Evolutionary conservation across 2,113 vertebrate species (phyloP).

Genomic region (Aplodontia rufa): DNA sequence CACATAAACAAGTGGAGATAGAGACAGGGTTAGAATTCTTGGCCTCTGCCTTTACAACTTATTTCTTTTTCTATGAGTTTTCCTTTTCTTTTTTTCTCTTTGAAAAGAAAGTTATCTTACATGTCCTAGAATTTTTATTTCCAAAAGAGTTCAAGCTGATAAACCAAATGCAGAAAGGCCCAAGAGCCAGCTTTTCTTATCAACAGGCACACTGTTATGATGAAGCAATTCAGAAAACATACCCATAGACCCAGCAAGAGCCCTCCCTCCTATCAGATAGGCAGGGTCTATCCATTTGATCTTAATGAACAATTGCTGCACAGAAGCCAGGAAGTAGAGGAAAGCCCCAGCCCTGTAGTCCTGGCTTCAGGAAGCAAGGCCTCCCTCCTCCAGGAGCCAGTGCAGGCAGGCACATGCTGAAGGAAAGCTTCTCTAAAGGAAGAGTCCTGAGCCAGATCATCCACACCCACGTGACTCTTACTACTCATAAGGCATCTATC

Average conservation of each 20-base stretch:
- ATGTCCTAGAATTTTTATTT: background rate
- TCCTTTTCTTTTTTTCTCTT: background rate
- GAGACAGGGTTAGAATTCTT: background rate
- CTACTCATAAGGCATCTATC: background rate
- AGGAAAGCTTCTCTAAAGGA: background rate
- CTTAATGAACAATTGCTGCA: background rate
- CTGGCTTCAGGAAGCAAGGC: background rate
- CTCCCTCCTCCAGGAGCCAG: background rate
- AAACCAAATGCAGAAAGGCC: background rate
- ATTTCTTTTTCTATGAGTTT: conserved; percentile 18
- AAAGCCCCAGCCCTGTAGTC: background rate
- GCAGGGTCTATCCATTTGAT: background rate
- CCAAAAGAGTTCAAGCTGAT: background rate
- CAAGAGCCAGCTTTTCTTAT: background rate
- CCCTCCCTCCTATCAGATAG: background rate
- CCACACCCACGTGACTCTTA: background rate
- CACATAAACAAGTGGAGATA: conserved; percentile 40
- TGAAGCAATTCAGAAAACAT: background rate
- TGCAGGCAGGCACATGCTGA: background rate
- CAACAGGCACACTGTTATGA: background rate
- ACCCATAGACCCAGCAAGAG: background rate
- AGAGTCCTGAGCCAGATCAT: background rate
- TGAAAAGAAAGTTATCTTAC: background rate
- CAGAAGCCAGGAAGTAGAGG: background rate
- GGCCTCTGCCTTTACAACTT: conserved; percentile 22